Base-by-base conservation (phyloP, 2,797 vertebrate genomes). In the Oreochromis mossambicus region DNA sequence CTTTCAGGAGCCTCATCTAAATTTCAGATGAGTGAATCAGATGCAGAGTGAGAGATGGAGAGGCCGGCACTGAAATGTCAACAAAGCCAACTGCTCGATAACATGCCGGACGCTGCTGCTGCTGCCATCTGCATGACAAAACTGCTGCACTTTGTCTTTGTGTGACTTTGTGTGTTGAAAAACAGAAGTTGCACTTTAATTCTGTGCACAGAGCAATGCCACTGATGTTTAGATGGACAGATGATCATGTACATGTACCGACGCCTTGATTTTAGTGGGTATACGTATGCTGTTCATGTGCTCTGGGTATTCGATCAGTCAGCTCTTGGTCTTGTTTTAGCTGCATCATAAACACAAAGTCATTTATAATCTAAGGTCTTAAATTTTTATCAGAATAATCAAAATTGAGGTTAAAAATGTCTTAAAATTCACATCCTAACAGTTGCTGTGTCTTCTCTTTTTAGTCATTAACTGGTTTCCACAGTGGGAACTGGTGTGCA, bases 1-100 rank as follows among this genome's bases (percentile, higher is more conserved):
- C 83, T 86, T 87, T 82, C 50, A 66, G 50, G 79, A 5, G 8
- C 43, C 86, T 91, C 86, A 90, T 94, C 91, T 94, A n/a, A 84
- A 91, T 91, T 93, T 91, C 83, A 90, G 84, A 91, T 85, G 91
- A 91, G 89, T 91, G 91, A 94, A 70, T 93, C 92, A 93, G 86
- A 89, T 84, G 56, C 82, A 8, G 84, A 86, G 88, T 86, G 89
- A 87, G 92, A 92, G 81, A 92, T 86, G 86, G 82, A 91, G 87
- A 78, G 80, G 51, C 41, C 58, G 46, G 24, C 79, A 4, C 61
- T 26, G 66, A 95, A 95, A 95, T 95, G 95, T 94, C 94, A 95
- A 81, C 91, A 79, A 86, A 91, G 92, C 91, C 91, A 91, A 87
- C 92, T 94, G 94, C 91, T 93, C 89, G 5, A 86, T 88, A 82